Conservation (phyloP, 2,797 vertebrate genomes). For the Neosilurus mollespiculum region DNA sequence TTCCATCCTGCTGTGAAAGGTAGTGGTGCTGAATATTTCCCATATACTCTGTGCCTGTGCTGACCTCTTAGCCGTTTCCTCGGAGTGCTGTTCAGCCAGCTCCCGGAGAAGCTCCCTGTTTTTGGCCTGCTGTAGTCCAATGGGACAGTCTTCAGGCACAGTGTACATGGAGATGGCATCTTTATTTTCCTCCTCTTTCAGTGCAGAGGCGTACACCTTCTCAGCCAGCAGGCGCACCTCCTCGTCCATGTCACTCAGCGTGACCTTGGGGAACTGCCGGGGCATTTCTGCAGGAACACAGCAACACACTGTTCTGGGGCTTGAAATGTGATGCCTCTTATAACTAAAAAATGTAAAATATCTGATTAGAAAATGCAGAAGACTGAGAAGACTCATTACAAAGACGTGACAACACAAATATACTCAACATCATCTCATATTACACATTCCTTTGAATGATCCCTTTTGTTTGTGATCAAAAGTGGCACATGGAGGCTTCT, state of each 20-base stretch:
- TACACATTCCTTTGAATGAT: background rate
- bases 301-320: background rate
- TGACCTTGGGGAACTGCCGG: slow-evolving; percentile 85
- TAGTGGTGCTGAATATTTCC: background rate
- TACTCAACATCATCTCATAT: background rate
- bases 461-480: slow-evolving; percentile 1
- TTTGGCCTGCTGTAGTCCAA: slow-evolving; percentile 88
- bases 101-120: slow-evolving; percentile 88
- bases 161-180: slow-evolving; percentile 85
- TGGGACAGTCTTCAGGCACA: slow-evolving; percentile 92
- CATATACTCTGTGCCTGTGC: background rate
- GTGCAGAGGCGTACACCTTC: slow-evolving; percentile 89
- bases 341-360: background rate
- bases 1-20: background rate
- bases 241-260: slow-evolving; percentile 84
- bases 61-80: slow-evolving; percentile 81
- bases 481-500: background rate
- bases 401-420: background rate
- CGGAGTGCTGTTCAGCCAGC: slow-evolving; percentile 85
- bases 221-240: slow-evolving; percentile 85
- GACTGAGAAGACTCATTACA: background rate
- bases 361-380: background rate
- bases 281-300: slow-evolving; percentile 75
- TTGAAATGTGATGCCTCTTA: background rate
- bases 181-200: slow-evolving; percentile 87